Base-by-base conservation (phyloP, 2,888 invertebrate species). In the Orthosia gracilis region DNA sequence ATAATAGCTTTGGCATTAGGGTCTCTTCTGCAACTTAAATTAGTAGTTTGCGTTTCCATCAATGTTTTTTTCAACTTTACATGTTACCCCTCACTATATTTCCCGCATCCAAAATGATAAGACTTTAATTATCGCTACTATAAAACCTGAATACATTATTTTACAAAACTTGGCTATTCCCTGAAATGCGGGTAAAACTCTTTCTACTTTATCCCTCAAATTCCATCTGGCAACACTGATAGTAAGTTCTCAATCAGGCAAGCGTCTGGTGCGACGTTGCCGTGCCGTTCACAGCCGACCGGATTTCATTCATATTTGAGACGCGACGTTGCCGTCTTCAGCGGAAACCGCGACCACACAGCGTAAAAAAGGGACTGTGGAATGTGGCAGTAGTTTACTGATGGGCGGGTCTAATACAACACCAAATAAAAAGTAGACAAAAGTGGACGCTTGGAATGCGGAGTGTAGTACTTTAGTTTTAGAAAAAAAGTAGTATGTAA, bases 231-330 rank as follows among this genome's bases (percentile, higher is more conserved):
- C 83, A 82, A 87, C 80, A 85, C 79, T 83, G 74, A 93, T 93
- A 94, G 93, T 93, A 91, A 94, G 92, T 96, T 95, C 96, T 96
- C 94, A 96, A 96, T 96, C 96, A 94, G 93, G 92, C 93, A 88
- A 90, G 92, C 94, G 96, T 94, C 96, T 95, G 94, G 92, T 82
- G 96, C 96, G 93, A 92, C 94, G 96, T 96, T 96, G 96, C 96
- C 96, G 84, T 89, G 75, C 94, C 93, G 96, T 87, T 90, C 94
- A 91, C 92, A 89, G 94, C 89, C 94, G 94, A 95, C 95, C 94
- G 95, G 96, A 95, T 96, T 96, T 96, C 96, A 96, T 96, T 96
- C 96, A 96, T 96, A 96, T 96, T 95, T 96, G 94, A 96, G 92
- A 93, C 92, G 95, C 96, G 95, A 92, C 95, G 96, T 96, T 96